Base-by-base conservation (phyloP, 2,888 invertebrate genomes). In the Odontocerum albicorne region DNA sequence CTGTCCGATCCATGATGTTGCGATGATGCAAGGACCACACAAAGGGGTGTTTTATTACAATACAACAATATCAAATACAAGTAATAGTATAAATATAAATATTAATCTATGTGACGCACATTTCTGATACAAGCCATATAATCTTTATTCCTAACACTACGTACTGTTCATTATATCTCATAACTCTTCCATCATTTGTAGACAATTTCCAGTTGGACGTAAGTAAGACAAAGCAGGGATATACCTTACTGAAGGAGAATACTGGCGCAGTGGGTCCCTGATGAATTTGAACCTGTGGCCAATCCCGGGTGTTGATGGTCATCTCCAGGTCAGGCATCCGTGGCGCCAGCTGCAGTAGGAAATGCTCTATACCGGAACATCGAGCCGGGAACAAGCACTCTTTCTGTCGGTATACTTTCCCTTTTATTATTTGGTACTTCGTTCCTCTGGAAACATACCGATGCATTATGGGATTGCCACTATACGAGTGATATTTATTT, bases 181-280 rank as follows among this genome's bases (percentile, higher is more conserved):
- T n/a, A n/a, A n/a, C n/a, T n/a, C n/a, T n/a, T n/a, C n/a, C n/a
- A n/a, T n/a, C n/a, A n/a, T n/a, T n/a, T n/a, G 32, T 32, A 32
- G 32, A 32, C 3, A 32, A 32, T 4, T 32, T n/a, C 32, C 4
- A 32, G 12, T 4, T 3, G 12, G n/a, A 4, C n/a, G n/a, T 38
- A 38, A 6, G 19, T 17, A 38, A 6, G 16, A n/a, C n/a, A 17
- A n/a, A n/a, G n/a, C n/a, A n/a, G n/a, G n/a, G n/a, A n/a, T 15
- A 8, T 13, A 88, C 88, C 84, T 96, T 97, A 70, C 96, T 96
- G 70, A 98, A 98, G 2, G 96, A 97, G 69, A 97, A 89, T n/a
- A 97, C 84, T 10, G 97, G 96, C 21, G 85, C 82, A 63, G 80
- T 73, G 4, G 73, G 68, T 1, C 81, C 81, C 75, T 82, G 85